Evolutionary conservation across 2,113 vertebrate genomes (phyloP), one percentile per base, ranked within the genome.

Genomic region (Aldabrachelys gigantea): DNA sequence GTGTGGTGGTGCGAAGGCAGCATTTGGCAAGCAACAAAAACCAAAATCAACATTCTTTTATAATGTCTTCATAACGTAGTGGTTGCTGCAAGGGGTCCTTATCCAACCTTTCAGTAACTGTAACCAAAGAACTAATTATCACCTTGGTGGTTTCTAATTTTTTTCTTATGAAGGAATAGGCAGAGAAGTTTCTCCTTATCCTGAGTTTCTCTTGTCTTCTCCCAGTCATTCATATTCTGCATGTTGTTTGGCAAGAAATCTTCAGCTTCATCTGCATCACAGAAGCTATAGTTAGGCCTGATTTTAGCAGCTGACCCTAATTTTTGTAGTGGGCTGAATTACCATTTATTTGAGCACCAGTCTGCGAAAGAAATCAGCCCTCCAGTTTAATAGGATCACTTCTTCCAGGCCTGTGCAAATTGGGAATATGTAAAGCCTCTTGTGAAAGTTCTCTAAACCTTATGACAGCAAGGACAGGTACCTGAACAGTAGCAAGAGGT

Each of bases 191-290:
- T 84, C 44, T 59, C 22, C 1, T 65, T 80, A 13, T 76, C 53
- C 27, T 57, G 17, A 4, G 47, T 8, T 31, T 69, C 75, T 81
- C 35, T 52, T n/a, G 50, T 53, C 14, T 76, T 54, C 22, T 35
- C 41, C 19, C 47, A 0, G 0, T 83, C 62, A 0, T n/a, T 93
- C 1, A 0, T 29, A 79, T 50, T 31, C 90, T 21, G 1, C 8
- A 3, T 10, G 29, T 72, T 89, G 89, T 44, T 49, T 84, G 90
- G 38, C 50, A 12, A 38, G 31, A 9, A 84, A 27, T n/a, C 88
- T 50, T 59, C 29, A 2, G 79, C 75, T 50, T 5, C 35, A 9
- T 75, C 8, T 82, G 65, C 53, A 82, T 90, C 80, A 10, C 65
- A 35, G 3, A 6, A 86, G 38, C 81, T 90, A 6, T 7, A 25